Conservation (phyloP, 1,140 invertebrate species). For the Drosophila micromelanica region DNA sequence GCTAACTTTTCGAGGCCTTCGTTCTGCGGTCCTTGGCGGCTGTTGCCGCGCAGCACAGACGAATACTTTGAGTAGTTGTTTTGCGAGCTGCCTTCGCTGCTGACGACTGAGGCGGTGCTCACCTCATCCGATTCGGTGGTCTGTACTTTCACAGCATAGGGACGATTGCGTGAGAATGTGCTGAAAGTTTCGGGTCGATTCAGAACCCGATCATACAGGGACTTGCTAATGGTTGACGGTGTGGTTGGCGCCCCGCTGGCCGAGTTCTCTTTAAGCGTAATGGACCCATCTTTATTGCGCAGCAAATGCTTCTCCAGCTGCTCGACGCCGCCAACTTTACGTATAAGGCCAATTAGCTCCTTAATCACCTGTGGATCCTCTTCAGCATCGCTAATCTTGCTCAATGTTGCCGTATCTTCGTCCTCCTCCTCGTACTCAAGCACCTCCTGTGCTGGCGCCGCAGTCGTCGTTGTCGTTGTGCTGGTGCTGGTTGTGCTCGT, state of each 20-base stretch:
- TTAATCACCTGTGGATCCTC: conserved; percentile 94
- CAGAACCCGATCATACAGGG: conserved; percentile 89
- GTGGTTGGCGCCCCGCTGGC: conserved; percentile 61
- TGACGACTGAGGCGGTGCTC: neutral
- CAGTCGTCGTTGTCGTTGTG: conserved; percentile 50
- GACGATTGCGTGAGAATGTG: conserved; percentile 66
- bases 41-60: conserved; percentile 85
- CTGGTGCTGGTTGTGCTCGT: conserved; percentile 86
- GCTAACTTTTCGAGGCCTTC: conserved; percentile 87
- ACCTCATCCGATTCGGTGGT: conserved; percentile 3
- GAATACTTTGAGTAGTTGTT: conserved; percentile 75
- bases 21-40: conserved; percentile 89
- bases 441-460: conserved; percentile 85
- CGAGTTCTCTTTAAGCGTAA: conserved; percentile 60
- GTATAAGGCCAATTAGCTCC: conserved; percentile 92
- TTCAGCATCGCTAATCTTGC: conserved; percentile 85
- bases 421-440: conserved; percentile 89
- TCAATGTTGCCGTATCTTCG: conserved; percentile 83
- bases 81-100: conserved; percentile 18
- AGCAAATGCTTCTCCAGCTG: conserved; percentile 91
- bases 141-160: conserved; percentile 17
- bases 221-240: conserved; percentile 88
- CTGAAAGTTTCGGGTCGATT: conserved; percentile 83
- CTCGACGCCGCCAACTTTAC: conserved; percentile 93
- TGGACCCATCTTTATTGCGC: conserved; percentile 85